These are phyloP conservation scores for Tetraneura akinire DNA, from an alignment of 1,140 invertebrate species.

Conservation along the genomic window DNA sequence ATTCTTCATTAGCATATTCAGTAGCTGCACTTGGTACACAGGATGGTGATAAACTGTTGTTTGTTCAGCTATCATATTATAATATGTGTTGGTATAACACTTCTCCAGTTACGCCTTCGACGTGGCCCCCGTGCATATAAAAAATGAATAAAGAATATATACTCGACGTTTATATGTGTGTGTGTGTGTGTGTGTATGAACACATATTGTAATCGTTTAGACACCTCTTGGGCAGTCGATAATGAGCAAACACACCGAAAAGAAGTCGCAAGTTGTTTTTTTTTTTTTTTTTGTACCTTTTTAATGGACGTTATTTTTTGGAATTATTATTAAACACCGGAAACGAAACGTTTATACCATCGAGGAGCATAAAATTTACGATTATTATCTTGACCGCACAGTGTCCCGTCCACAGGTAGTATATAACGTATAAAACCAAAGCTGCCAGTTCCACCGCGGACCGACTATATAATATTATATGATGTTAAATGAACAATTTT, in stretches of 20 bases:
- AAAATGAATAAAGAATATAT: conserved; percentile 8
- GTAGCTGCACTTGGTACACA: conserved; percentile 44
- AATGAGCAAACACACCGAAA: conserved; percentile 50
- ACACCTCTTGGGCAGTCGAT: conserved; percentile 46
- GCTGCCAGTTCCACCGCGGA: background rate
- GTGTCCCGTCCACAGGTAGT: conserved; percentile 7
- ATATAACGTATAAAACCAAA: background rate
- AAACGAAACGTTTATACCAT: conserved; percentile 48
- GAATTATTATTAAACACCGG: conserved; percentile 42
- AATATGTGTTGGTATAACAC: conserved; percentile 47
- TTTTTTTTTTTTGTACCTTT: conserved; percentile 22
- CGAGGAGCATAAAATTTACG: conserved; percentile 37
- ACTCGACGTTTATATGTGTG: background rate
- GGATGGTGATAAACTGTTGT: conserved; percentile 45
- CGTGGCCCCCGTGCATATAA: conserved; percentile 2
- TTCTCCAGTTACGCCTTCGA: conserved; percentile 45
- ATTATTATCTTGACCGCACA: conserved; percentile 43
- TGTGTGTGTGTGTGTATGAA: background rate
- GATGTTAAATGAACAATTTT: too few species aligned
- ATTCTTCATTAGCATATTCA: conserved; percentile 52
- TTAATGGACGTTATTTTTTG: conserved; percentile 43
- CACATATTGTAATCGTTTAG: conserved; percentile 43
- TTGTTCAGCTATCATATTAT: conserved; percentile 46
- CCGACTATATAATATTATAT: too few species aligned
- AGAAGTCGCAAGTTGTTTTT: conserved; percentile 46